Evolutionary conservation across 2,797 vertebrate species (phyloP), one percentile per base, ranked within the genome.

Genomic region (Neostethus bicornis): DNA sequence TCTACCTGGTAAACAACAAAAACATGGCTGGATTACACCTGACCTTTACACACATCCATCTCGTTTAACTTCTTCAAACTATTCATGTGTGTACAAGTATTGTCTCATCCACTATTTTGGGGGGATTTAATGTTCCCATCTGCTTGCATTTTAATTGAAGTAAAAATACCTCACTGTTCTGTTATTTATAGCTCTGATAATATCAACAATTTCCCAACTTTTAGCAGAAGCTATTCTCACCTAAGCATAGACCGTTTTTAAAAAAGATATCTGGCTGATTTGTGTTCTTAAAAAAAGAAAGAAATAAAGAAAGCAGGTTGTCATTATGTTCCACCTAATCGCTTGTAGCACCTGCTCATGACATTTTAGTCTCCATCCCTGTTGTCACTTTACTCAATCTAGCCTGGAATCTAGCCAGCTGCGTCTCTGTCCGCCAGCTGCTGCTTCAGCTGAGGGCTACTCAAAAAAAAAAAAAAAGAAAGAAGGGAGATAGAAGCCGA

Each of bases 1-100:
- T 62, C 83, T 83, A 83, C 86, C 70, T 73, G 13, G 17, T 73
- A 65, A 81, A 49, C 59, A 81, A 69, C 75, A 84, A 73, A 79
- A 44, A 54, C 29, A 59, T 58, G 48, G 26, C 49, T 44, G 67
- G 46, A 67, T 80, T 66, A 83, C 66, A 84, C 47, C 44, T 66
- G 62, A 62, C 64, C 71, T 80, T 82, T 74, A 13, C 23, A 31
- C 29, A 21, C 26, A 5, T 24, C 23, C 39, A 14, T 38, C 21
- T 41, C 16, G 51, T 43, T 34, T n/a, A n/a, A 17, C 1, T 12
- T 16, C 5, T 5, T 17, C 37, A 6, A 26, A 9, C 5, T 17
- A 7, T n/a, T 55, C 13, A 31, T 5, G 14, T 44, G 13, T 5
- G 19, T 23, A 17, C 2, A 17, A 23, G 23, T 45, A 53, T 8